Evolutionary conservation across 35 echinoderm and acorn worm species (phyloP).

Genomic region (Acanthaster planci): DNA sequence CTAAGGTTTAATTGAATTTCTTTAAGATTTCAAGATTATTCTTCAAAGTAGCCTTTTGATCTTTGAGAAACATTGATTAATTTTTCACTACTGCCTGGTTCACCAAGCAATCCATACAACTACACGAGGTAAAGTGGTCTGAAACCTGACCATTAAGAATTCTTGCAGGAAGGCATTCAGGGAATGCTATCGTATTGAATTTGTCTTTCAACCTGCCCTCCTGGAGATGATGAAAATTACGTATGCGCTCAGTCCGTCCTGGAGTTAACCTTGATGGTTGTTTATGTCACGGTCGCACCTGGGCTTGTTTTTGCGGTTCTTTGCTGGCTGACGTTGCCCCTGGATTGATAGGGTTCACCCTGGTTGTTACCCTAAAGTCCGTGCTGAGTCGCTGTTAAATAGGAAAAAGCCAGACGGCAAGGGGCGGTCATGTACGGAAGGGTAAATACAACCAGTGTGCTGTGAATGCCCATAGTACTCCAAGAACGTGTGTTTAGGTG

Average conservation of each 20-base stretch:
- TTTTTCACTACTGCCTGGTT: too few species aligned
- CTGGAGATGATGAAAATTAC: background rate
- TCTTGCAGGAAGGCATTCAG: background rate
- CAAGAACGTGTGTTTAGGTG: too few species aligned
- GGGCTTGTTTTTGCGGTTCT: background rate
- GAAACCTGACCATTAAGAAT: constrained; percentile 21
- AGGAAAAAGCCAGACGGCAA: background rate
- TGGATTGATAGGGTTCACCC: background rate
- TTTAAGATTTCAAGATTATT: too few species aligned
- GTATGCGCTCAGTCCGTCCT: background rate
- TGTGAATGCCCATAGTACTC: background rate
- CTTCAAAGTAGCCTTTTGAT: too few species aligned
- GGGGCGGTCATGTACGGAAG: constrained; percentile 10
- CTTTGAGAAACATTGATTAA: too few species aligned
- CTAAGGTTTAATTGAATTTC: too few species aligned
- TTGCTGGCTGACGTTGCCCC: background rate
- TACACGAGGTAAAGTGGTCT: background rate
- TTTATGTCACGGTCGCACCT: too few species aligned
- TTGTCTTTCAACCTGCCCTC: background rate
- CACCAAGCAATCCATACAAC: too few species aligned
- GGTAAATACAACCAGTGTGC: constrained; percentile 10
- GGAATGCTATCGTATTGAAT: constrained; percentile 2
- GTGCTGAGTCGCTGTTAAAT: background rate
- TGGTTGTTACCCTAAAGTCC: background rate
- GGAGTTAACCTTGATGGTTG: background rate